A percentile compares a stretch with the other conserved stretches of the same genome.
Conservation (phyloP, 2,113 vertebrate genomes). For the Erythrocercus mccallii region DNA sequence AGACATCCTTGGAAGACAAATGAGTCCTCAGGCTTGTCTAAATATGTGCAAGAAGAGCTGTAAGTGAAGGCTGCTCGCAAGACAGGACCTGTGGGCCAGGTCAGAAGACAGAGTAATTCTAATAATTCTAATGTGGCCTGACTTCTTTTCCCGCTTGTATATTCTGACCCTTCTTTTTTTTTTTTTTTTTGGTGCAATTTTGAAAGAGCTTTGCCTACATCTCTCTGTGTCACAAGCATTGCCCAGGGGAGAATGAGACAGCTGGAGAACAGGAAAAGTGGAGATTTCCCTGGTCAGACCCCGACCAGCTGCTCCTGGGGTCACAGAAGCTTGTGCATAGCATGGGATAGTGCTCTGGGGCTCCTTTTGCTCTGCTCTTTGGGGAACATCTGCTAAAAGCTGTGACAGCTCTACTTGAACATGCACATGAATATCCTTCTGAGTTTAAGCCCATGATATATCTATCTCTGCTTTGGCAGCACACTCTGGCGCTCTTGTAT, state of each 20-base stretch:
- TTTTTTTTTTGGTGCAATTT: neutral
- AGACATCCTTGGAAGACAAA: neutral
- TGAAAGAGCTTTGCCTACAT: neutral
- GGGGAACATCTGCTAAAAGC: accelerated
- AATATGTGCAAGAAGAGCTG: neutral
- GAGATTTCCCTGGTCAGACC: neutral
- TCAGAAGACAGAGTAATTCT: neutral
- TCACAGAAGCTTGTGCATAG: neutral
- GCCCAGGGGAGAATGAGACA: neutral
- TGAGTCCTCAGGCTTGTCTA: neutral
- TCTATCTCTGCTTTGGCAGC: neutral
- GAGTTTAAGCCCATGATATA: neutral
- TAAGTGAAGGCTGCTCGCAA: neutral
- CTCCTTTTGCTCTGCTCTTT: neutral
- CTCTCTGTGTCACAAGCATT: neutral
- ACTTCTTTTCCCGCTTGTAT: neutral
- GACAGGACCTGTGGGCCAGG: neutral
- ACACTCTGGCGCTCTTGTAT: neutral
- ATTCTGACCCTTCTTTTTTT: neutral
- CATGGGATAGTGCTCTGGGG: accelerated
- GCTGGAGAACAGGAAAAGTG: neutral
- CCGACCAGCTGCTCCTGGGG: neutral
- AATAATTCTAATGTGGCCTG: neutral
- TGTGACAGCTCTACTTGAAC: neutral
- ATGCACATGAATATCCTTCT: neutral